Conservation (phyloP, 1,140 invertebrate species). For the Drosophila kurseongensis region DNA sequence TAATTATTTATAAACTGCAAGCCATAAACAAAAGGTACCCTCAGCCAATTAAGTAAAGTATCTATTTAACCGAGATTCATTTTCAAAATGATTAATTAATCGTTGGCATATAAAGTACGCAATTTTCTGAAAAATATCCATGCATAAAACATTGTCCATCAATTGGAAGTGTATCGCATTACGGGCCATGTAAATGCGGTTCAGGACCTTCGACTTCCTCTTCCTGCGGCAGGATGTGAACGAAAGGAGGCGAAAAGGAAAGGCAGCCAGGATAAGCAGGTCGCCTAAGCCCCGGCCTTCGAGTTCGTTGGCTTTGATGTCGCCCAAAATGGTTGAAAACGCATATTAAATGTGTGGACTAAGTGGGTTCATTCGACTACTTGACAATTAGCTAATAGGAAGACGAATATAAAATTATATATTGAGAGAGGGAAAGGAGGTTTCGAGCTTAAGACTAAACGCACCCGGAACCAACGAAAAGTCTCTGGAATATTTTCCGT, state of each 20-base stretch:
- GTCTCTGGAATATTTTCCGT: neutral
- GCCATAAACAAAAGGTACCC: neutral
- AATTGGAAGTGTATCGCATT: constrained; percentile 6
- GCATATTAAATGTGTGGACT: constrained; percentile 30
- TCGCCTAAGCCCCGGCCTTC: constrained; percentile 2
- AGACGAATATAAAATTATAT: neutral
- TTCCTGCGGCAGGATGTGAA: constrained; percentile 15
- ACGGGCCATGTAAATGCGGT: neutral
- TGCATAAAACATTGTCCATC: constrained; percentile 8
- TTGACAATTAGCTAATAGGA: constrained; percentile 32
- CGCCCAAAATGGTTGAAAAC: constrained; percentile 27
- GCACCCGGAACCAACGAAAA: neutral
- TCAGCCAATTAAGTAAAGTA: constrained; percentile 1
- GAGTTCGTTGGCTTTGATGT: constrained; percentile 19
- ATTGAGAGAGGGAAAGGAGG: neutral
- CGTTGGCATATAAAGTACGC: neutral
- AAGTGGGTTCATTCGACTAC: constrained; percentile 13
- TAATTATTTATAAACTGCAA: neutral
- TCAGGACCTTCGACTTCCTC: constrained; percentile 8
- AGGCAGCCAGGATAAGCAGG: constrained; percentile 16
- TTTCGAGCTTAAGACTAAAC: too few relatives aligned
- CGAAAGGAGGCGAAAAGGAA: neutral
- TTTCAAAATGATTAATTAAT: neutral
- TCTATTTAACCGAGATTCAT: neutral
- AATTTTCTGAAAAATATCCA: neutral